Evolutionary conservation across 1,140 invertebrate species (phyloP), one percentile per base, ranked within the genome.

Genomic region (Drosophila mojavensis): DNA sequence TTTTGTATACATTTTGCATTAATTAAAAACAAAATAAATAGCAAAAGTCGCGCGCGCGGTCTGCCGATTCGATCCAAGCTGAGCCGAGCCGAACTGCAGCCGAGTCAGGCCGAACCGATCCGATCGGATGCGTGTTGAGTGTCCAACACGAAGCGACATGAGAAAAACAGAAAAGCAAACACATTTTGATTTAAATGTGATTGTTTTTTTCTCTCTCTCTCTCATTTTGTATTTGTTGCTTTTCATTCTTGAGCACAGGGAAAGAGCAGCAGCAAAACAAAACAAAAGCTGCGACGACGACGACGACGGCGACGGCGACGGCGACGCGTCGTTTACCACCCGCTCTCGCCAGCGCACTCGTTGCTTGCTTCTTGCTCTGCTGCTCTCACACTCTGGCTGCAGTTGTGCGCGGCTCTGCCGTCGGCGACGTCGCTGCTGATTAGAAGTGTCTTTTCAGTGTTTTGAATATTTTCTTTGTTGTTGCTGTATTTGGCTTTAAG

Each of bases 1-100:
- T 88, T 84, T 89, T 90, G 84, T 90, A 90, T 89, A 84, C 84
- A 89, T 89, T 89, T 89, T 89, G 81, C 84, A 89, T 89, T 89
- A 90, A 89, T 90, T 89, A 89, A 90, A 89, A 89, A 68, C 70
- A 88, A 74, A 89, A 84, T 80, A 88, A 89, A 80, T 81, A 80
- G 70, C 63, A 67, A 83, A 81, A 84, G 84, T 75, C 70, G 79
- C 84, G 63, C 68, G 69, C 66, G 72, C 60, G n/a, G 39, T 30
- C 48, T 50, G 43, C 43, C 17, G 33, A 41, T 20, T 51, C 66
- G 60, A 64, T 47, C 43, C 26, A 43, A 63, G 60, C 20, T 28
- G 47, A 41, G 33, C 11, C n/a, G 58, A 60, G 30, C 30, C 28
- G 60, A 47, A 33, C 36, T 56, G 62, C 28, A 56, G 28, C 30